Base-by-base conservation (phyloP, 2,888 invertebrate species). In the Aphodius sticticus region DNA sequence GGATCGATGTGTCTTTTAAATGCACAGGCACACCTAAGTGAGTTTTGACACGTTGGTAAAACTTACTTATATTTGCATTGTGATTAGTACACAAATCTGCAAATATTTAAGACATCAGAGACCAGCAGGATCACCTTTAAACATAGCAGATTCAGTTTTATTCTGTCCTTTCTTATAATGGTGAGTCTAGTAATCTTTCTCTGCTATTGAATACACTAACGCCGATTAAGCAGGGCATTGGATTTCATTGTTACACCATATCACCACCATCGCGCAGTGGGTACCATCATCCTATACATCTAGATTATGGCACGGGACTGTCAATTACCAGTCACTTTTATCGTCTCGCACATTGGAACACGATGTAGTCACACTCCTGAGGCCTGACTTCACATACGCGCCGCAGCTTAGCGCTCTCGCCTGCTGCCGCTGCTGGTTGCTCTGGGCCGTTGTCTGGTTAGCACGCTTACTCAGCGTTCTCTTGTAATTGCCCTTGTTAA, bases 261-360 rank as follows among this genome's bases (percentile, higher is more conserved):
- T 53, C 53, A 53, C 12, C 53, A 5, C 9, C 53, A 53, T 53
- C 53, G 53, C 53, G 53, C 53, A 53, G 53, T 53, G 53, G 53
- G 53, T 53, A 1, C 74, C 36, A 74, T 74, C 37, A 74, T 74
- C 35, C 37, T 74, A 26, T 74, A 26, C 74, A 35, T 71, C 71
- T 35, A 35, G 26, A n/a, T 74, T 35, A 74, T 74, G 15, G 36
- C 74, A 35, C 74, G 74, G 37, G 36, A 35, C 78, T 81, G 81
- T 81, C 81, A 81, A 79, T 81, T 81, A 81, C 78, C 77, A 79
- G 78, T 81, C 81, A 81, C 79, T 81, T 81, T 79, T 79, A 37
- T 36, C 74, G 74, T 76, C 75, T 74, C 77, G 77, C 77, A 71
- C 77, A 77, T 79, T 16, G 75, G 74, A 77, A 77, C 74, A 74